Conservation (phyloP, 2,113 vertebrate species). For the Antennarius striatus region DNA sequence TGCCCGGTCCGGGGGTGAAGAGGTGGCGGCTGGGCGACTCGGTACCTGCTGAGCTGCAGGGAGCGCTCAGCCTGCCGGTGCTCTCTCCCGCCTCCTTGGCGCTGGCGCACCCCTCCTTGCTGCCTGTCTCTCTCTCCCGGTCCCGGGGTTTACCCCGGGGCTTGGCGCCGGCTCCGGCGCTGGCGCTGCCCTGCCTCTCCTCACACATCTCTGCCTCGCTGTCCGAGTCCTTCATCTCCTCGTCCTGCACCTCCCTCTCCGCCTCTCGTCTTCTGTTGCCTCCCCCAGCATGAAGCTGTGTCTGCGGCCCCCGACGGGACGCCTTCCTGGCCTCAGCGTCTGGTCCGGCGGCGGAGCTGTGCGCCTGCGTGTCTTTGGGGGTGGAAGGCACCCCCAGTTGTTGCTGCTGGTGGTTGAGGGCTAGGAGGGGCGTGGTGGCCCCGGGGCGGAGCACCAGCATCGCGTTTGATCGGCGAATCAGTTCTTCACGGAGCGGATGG, state of each 20-base stretch:
- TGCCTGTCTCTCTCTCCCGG: conserved; percentile 69
- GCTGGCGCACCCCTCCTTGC: conserved; percentile 71
- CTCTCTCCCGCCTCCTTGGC: conserved; percentile 81
- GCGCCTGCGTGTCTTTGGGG: conserved; percentile 77
- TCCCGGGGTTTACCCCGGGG: conserved; percentile 71
- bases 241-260: conserved; percentile 74
- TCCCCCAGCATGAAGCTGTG: conserved; percentile 56
- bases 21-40: conserved; percentile 86
- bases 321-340: conserved; percentile 64
- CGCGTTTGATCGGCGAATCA: conserved; percentile 85
- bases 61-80: conserved; percentile 68
- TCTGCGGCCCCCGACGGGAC: conserved; percentile 66
- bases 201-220: conserved; percentile 84
- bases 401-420: conserved; percentile 85
- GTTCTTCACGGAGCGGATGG: conserved; percentile 87
- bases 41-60: conserved; percentile 79
- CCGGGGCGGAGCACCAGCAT: conserved; percentile 92
- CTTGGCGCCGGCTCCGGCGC: conserved; percentile 63
- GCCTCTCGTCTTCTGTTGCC: conserved; percentile 65
- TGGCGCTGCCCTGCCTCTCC: conserved; percentile 76
- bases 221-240: conserved; percentile 92
- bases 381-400: conserved; percentile 68
- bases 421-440: conserved; percentile 82
- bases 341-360: conserved; percentile 47
- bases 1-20: conserved; percentile 80